Evolutionary conservation across 2,888 invertebrate genomes (phyloP), one percentile per base, ranked within the genome.

Genomic region (Tetramorium bicarinatum): DNA sequence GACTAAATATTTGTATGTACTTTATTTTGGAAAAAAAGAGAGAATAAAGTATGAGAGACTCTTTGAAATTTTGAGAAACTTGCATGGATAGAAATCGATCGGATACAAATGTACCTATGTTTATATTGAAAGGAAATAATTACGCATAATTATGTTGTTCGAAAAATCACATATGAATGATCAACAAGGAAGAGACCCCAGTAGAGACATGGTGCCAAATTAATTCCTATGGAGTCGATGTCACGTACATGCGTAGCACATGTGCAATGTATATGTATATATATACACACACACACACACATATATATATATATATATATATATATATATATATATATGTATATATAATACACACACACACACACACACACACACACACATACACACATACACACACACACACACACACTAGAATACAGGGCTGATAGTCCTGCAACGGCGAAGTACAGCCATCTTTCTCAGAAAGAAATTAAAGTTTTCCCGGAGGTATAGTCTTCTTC

Each of bases 401-500:
- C 3, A 21, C 44, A 62, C 62, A 29, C 62, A 44, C 29, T 15
- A 34, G 77, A 54, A 59, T 38, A 77, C 21, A 76, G 66, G 62
- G 71, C 71, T 85, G 85, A 88, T 87, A 85, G 89, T 88, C 79
- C 84, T 83, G 84, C 86, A 83, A 84, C 80, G 86, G 81, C 84
- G 64, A 88, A 90, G 87, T 89, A 87, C 87, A 91, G 91, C 92
- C 92, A 93, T 93, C 92, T 91, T 92, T 92, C 91, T 90, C 89
- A 85, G 92, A 93, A 93, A 92, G 92, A 93, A 93, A 93, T 93
- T 93, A 93, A 93, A 93, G 90, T 93, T 93, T 92, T 93, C 93
- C 93, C 93, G 72, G 74, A 86, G 91, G 93, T 86, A 91, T 91
- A 90, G 90, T 90, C 89, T 87, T 87, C 85, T 84, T 56, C 72